Percentiles rank a stretch among this genome's conserved stretches.
phyloP scores from a whole-genome alignment of 2,797 vertebrate species.

The Siniperca undulata region DNA sequence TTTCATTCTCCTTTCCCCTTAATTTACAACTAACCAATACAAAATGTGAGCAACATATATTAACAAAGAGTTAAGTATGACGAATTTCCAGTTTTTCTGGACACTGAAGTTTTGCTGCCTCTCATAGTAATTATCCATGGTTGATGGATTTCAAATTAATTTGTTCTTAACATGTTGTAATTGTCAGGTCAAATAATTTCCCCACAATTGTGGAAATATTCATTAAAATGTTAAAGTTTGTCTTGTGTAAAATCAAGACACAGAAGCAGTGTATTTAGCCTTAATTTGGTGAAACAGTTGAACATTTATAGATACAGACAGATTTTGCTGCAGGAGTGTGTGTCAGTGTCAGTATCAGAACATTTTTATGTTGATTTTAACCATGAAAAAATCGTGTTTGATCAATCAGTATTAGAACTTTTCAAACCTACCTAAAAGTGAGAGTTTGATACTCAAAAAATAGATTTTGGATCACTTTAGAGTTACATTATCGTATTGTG shows the following conservation, averaged over 20 bases:
- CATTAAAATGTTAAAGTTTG: not conserved
- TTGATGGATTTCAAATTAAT: not conserved
- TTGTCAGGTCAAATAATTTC: not conserved
- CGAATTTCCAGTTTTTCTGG: not conserved
- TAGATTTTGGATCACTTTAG: no score
- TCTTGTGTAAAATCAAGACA: not conserved
- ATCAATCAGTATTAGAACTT: not conserved
- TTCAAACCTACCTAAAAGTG: not conserved
- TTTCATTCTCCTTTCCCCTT: slow-evolving; percentile 8
- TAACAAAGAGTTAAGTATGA: not conserved
- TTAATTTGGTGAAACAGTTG: not conserved
- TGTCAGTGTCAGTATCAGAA: not conserved
- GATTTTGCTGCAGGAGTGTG: not conserved
- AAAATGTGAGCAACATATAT: not conserved
- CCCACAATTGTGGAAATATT: not conserved
- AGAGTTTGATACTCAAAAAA: not conserved
- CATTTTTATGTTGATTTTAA: not conserved
- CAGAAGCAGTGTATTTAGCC: not conserved
- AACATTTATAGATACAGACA: not conserved
- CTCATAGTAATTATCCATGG: not conserved
- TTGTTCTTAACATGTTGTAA: not conserved
- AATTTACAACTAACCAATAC: not conserved
- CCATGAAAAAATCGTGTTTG: not conserved
- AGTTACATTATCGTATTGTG: not conserved
- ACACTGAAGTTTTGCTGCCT: not conserved